A percentile compares a stretch with the other conserved stretches of the same genome.
Conservation (phyloP, 1,140 invertebrate genomes). For the Zaprionus ornatus region DNA sequence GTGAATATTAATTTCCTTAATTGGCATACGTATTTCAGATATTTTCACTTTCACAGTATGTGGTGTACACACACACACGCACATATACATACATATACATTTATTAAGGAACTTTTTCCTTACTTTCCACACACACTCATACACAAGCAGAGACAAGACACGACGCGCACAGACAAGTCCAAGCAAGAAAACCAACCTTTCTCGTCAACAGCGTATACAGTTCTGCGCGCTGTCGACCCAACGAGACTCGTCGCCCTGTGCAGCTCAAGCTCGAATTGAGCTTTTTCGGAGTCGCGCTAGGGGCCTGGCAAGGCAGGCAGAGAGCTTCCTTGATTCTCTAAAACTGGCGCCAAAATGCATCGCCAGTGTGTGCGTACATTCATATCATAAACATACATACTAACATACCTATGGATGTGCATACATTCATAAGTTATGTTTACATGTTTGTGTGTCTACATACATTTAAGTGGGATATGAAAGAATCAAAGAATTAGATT, state of each 20-base stretch:
- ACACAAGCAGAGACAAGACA: conserved; percentile 25
- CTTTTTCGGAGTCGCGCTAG: conserved; percentile 69
- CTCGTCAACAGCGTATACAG: conserved; percentile 82
- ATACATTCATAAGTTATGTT: neutral
- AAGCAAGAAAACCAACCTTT: conserved; percentile 69
- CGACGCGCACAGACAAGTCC: conserved; percentile 51
- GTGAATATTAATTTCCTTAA: conserved; percentile 37
- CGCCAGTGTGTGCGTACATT: conserved; percentile 8
- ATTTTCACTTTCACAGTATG: conserved; percentile 69
- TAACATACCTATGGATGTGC: neutral
- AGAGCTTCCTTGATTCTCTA: conserved; percentile 51
- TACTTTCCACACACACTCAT: conserved; percentile 34
- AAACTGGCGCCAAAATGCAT: conserved; percentile 73
- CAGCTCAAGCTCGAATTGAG: conserved; percentile 54
- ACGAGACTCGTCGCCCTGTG: conserved; percentile 43
- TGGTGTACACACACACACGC: conserved; percentile 26
- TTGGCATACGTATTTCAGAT: conserved; percentile 62
- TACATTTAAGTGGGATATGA: conserved; percentile 43
- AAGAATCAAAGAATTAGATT: neutral
- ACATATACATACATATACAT: conserved; percentile 21
- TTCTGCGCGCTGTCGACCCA: conserved; percentile 66
- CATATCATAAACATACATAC: neutral
- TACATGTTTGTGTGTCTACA: conserved; percentile 1
- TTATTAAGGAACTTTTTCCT: conserved; percentile 42
- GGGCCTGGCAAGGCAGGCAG: conserved; percentile 32